These are phyloP conservation scores for Anabacerthia variegaticeps DNA, from an alignment of 2,797 vertebrate genomes.

Conservation along the genomic window DNA sequence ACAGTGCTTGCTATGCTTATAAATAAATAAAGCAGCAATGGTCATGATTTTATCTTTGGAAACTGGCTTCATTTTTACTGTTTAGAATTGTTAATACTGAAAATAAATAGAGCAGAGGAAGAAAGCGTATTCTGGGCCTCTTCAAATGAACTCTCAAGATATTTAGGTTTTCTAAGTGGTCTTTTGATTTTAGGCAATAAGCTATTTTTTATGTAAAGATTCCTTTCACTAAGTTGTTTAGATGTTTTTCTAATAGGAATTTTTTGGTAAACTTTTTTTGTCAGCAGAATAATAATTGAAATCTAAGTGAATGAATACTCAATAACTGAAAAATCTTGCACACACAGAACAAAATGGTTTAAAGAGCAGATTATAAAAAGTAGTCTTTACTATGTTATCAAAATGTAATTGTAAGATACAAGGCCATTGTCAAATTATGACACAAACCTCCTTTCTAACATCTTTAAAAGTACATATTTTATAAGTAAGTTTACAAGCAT, in stretches of 20 bases:
- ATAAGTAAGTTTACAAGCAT: constrained; percentile 20
- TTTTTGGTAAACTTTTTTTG: neutral
- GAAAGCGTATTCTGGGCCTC: neutral
- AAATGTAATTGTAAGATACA: constrained; percentile 25
- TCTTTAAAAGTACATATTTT: constrained; percentile 42
- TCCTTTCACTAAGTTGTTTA: neutral
- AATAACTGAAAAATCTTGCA: constrained; percentile 17
- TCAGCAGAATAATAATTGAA: constrained; percentile 38
- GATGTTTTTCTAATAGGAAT: neutral
- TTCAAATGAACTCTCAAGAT: neutral
- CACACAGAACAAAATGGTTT: neutral
- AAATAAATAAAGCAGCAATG: neutral
- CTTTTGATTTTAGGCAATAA: neutral
- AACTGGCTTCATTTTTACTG: neutral
- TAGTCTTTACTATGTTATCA: constrained; percentile 49
- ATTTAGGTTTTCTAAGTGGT: neutral
- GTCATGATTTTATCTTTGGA: neutral
- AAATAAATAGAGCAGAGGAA: neutral
- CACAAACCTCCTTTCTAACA: neutral
- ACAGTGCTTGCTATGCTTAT: neutral
- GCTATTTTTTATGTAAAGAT: neutral
- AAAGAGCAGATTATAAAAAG: constrained; percentile 20
- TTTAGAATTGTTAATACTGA: neutral
- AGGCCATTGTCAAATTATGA: constrained; percentile 28
- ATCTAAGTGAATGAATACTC: constrained; percentile 19